These are phyloP conservation scores for Ciconia boyciana DNA, from an alignment of 2,113 vertebrate genomes.

Conservation along the genomic window DNA sequence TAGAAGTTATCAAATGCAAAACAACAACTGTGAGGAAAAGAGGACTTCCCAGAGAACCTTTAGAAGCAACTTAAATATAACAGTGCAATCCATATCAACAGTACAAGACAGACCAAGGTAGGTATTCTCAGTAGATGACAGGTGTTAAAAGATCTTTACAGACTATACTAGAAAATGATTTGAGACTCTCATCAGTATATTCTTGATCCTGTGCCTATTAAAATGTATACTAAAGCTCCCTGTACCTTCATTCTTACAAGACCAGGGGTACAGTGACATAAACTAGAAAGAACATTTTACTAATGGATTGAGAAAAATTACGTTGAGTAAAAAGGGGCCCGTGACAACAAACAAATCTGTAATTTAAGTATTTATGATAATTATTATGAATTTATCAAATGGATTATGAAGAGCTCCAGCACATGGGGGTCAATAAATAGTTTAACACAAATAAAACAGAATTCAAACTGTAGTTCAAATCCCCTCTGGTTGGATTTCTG, in stretches of 20 bases:
- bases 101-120: neutral
- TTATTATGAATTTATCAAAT: neutral
- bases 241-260: neutral
- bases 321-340: neutral
- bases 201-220: neutral
- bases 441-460: neutral
- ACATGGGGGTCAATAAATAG: neutral
- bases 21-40: neutral
- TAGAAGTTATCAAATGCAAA: neutral
- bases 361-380: neutral
- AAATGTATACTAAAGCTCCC: neutral
- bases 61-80: neutral
- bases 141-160: neutral
- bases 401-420: neutral
- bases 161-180: neutral
- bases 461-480: neutral
- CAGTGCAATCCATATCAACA: neutral
- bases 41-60: neutral
- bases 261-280: neutral
- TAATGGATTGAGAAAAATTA: neutral
- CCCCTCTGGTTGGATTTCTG: neutral
- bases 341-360: neutral
- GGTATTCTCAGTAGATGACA: neutral
- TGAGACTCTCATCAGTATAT: neutral
- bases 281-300: neutral